Base-by-base conservation (phyloP, 1,140 invertebrate genomes). In the Lutraria rhynchaena region DNA sequence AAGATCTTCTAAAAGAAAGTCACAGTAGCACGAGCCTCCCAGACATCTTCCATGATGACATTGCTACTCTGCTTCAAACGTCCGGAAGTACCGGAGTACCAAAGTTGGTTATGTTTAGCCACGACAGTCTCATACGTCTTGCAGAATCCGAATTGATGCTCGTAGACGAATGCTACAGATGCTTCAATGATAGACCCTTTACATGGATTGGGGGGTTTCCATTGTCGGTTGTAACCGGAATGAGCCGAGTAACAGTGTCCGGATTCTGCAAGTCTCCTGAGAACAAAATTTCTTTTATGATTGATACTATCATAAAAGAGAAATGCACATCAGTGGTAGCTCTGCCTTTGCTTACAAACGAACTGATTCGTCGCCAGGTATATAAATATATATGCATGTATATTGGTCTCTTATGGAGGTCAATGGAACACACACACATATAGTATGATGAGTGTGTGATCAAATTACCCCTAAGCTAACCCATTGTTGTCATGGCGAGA, bases 11-110 rank as follows among this genome's bases (percentile, higher is more conserved):
- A 27, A 24, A 49, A 29, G 35, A 61, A 7, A 37, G 7, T 0
- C 15, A 17, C 9, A 31, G 22, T n/a, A 57, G 58, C 41, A 58
- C 29, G n/a, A 2, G 0, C n/a, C 29, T 75, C 13, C 37, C 55
- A 22, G 35, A 60, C n/a, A 46, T 63, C 0, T 37, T 31, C 9
- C 0, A 22, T 0, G 27, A 61, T 17, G 51, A 60, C 19, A 19
- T 33, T 44, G 73, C 57, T 0, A 15, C 22, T 5, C 15, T 75
- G 15, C 31, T 75, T 17, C 35, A 61, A 11, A 61, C 73, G 1
- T 75, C 73, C 2, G 73, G 73, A 11, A 75, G 73, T 27, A 75
- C 55, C 2, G 73, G 73, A 49, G 0, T 61, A 4, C 55, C 73
- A 31, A 75, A 75, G 29, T 15, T 63, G 31, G 73, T 61, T 0